Base-by-base conservation (phyloP, 37 sponge, comb jelly and placozoan genomes). In the Halichondria panicea region DNA sequence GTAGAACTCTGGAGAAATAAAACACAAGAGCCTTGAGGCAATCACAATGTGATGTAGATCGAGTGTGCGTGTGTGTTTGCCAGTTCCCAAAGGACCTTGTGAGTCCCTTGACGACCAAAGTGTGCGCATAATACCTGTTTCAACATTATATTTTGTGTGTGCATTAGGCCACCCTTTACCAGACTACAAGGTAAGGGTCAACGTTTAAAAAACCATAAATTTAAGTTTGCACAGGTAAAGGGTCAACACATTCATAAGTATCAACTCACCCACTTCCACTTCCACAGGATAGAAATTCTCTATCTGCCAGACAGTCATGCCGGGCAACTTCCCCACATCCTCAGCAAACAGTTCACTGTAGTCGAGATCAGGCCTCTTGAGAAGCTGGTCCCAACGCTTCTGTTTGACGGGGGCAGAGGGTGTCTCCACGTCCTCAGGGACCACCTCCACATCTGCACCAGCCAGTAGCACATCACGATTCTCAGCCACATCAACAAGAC, bases 201-300 rank as follows among this genome's bases (percentile, higher is more conserved):
- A 68, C 70, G 33, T n/a, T 11, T 31, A 72, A 12, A 55, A 9
- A 72, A 13, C 11, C 11, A 71, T 46, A n/a, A n/a, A n/a, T n/a
- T n/a, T 7, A 21, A 56, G 6, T 12, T 56, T 30, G 38, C 24
- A 42, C 4, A 12, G 30, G 38, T 27, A 50, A n/a, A n/a, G n/a
- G n/a, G n/a, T n/a, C n/a, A n/a, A n/a, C n/a, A n/a, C n/a, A n/a
- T 21, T 24, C 50, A 34, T 32, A 18, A 22, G 13, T n/a, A n/a
- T n/a, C 13, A 41, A 41, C 70, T 63, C 46, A 91, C 89, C 72
- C n/a, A 87, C 88, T 9, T 96, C 97, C n/a, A 93, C 71, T 37
- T 79, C 72, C 2, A 87, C 85, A 24, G 99, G 99, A 46, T 78
- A 70, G 70, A 98, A 94, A 70, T 98, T 94, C 50, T 98, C 99